Base-by-base conservation (phyloP, 1,140 invertebrate species). In the Oncopodura yosiiana region DNA sequence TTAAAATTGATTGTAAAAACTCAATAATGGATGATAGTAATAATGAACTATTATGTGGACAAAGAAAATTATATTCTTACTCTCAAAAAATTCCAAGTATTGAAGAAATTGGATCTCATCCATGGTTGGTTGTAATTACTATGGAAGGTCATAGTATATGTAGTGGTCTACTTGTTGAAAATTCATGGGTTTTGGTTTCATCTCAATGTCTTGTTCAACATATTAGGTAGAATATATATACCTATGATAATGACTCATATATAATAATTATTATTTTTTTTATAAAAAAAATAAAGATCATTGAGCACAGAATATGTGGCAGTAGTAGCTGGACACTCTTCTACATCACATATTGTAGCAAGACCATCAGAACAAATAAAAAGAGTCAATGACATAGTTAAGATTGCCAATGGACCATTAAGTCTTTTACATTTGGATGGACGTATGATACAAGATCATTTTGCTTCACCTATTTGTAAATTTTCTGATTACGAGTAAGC, bases 291-390 rank as follows among this genome's bases (percentile, higher is more conserved):
- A n/a, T n/a, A n/a, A 19, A 45, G 21, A 45, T 24, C 21, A 8
- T 24, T 29, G 6, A 24, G 21, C 4, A 19, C 43, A 29, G 8
- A 34, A 34, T 34, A 34, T 34, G 8, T 34, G 8, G 11, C 34
- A 5, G 24, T 30, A 2, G 39, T 36, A 14, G 21, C 36, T 5
- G 45, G 53, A 4, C n/a, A 6, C 18, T 38, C 16, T 9, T 2
- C 8, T 6, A 16, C 27, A 9, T 9, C 44, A 14, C 3, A 9
- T 9, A 49, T 16, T 4, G 6, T 39, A 6, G 5, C 53, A 3
- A 29, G 16, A 32, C 30, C 53, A 9, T 37, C 18, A 37, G 53
- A 55, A 30, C 53, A 55, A 26, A 16, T 55, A 4, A 55, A 55
- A 34, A 12, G 53, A 11, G 45, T 55, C 23, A 55, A 55, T 26